These are phyloP conservation scores for Psittacula echo DNA, from an alignment of 2,797 vertebrate species.

Conservation along the genomic window DNA sequence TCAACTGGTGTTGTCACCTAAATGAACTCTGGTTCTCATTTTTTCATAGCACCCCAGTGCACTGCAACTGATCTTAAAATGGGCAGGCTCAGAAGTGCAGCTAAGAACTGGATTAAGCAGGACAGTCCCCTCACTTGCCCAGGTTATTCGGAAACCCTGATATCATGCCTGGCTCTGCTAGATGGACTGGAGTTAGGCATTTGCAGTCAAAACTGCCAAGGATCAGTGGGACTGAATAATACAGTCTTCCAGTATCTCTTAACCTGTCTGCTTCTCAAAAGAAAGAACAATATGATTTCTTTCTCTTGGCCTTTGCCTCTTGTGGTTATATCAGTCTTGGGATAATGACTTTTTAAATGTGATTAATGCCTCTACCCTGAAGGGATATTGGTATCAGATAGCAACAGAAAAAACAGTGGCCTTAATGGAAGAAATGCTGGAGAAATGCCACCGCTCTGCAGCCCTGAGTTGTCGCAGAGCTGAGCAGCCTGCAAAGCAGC, in stretches of 20 bases:
- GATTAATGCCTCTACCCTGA: background rate
- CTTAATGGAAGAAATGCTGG: background rate
- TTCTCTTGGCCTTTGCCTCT: background rate
- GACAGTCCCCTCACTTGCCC: background rate
- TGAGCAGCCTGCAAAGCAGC: background rate
- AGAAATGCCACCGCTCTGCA: background rate
- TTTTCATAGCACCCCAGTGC: background rate
- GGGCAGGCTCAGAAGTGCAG: background rate
- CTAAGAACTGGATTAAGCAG: background rate
- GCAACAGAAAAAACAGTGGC: background rate
- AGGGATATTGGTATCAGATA: background rate
- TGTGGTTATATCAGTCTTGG: background rate
- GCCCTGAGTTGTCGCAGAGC: background rate
- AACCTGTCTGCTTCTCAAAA: background rate
- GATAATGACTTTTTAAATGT: background rate
- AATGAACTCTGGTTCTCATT: background rate
- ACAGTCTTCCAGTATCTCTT: background rate
- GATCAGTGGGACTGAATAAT: background rate
- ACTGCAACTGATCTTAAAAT: background rate
- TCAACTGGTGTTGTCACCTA: background rate
- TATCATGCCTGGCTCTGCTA: background rate
- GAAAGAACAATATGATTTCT: background rate
- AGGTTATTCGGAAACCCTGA: background rate
- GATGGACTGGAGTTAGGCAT: background rate
- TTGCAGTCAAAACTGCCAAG: background rate